Evolutionary conservation across 2,888 invertebrate species (phyloP), one percentile per base, ranked within the genome.

Genomic region (Pelosia muscerda): DNA sequence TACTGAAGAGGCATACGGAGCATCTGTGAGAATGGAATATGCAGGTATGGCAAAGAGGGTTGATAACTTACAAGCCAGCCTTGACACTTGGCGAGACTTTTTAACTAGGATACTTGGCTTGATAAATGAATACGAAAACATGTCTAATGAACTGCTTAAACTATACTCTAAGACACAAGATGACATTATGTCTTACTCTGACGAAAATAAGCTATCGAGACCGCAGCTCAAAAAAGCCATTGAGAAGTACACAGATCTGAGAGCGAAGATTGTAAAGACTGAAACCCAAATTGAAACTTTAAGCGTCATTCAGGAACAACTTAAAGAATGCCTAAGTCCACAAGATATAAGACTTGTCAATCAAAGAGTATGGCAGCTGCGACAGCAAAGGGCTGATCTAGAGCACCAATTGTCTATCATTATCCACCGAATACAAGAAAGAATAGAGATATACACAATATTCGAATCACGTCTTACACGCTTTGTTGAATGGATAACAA

Each of bases 271-370:
- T 65, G 91, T 93, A 10, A 95, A 95, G 69, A 92, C 96, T 61
- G 95, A 95, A 57, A 95, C 94, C 38, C 96, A 97, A 66, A 92
- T 98, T 28, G 97, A 98, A 86, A 95, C 96, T 42, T 92, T 98
- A 0, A 96, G 96, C 57, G 96, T 97, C 0, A 96, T 96, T 38
- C 97, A 97, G 80, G 98, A 98, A 87, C 97, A 98, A 88, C 92
- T 98, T 4, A 97, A 98, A 82, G 98, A 98, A 86, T 97, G 97
- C 81, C 95, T 98, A 8, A 97, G 97, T 87, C 97, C 98, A 0
- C 96, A 96, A 60, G 98, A 98, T 84, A 97, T 98, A 90, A 97
- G 98, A 86, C 95, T 96, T 19, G 96, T 98, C 61, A 96, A 96
- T 78, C 98, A 98, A 86, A 96, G 96, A 76, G 95, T 97, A 73